A percentile compares a stretch with the other conserved stretches of the same genome.
Conservation (phyloP, 2,113 vertebrate species). For the Tupaia chinensis region DNA sequence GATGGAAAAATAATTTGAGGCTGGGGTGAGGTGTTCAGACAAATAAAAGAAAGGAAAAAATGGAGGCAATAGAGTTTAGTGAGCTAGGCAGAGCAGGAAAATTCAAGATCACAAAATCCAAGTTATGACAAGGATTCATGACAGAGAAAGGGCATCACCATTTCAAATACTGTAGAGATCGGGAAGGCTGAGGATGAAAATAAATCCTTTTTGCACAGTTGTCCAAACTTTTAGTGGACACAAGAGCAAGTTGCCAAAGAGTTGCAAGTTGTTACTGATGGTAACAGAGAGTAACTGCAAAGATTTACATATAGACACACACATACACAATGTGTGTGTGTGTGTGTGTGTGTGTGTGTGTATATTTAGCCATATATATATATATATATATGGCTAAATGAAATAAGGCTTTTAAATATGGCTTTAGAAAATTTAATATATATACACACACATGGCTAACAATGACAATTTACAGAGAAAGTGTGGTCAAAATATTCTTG, state of each 20-base stretch:
- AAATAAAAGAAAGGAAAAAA: no score
- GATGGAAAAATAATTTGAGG: neutral
- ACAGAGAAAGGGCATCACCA: accelerated
- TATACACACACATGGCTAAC: no score
- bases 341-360: no score
- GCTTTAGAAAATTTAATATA: no score
- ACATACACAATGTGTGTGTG: no score
- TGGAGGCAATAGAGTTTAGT: neutral
- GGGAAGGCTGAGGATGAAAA: accelerated
- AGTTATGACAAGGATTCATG: neutral
- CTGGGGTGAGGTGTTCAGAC: neutral
- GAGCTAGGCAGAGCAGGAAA: neutral
- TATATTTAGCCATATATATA: no score
- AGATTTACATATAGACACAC: no score
- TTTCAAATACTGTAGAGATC: accelerated
- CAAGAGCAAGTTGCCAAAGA: no score
- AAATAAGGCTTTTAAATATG: no score
- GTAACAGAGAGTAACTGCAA: neutral
- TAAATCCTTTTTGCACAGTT: accelerated
- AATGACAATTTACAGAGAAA: no score
- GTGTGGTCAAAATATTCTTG: no score
- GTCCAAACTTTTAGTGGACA: accelerated
- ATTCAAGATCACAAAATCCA: neutral
- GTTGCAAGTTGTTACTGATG: neutral
- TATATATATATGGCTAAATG: no score